A percentile compares a stretch with the other conserved stretches of the same genome.
Conservation (phyloP, 2,888 invertebrate genomes). For the Lasioglossum lativentre region DNA sequence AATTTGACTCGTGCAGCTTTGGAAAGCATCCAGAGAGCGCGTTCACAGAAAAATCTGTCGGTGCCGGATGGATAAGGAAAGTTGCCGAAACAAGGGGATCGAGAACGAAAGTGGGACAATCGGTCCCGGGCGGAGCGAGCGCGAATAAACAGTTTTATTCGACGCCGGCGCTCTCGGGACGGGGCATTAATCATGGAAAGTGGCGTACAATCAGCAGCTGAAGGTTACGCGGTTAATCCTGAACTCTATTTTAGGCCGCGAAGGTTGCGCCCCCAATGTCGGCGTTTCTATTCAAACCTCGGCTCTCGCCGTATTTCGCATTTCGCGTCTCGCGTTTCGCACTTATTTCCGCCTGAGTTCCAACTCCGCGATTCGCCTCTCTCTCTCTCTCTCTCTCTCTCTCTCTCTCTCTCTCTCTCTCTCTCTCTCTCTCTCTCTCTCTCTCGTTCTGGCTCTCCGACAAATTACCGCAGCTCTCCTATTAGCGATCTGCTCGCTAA, state of each 20-base stretch:
- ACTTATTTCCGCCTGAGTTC: slow-evolving; percentile 24
- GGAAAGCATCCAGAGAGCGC: background rate
- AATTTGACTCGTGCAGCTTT: background rate
- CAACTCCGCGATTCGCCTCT: background rate
- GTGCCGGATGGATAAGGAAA: background rate
- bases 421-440: too few relatives aligned
- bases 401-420: background rate
- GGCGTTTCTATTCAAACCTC: background rate
- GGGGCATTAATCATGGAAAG: slow-evolving; percentile 48
- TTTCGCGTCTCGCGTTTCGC: background rate
- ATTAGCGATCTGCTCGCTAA: background rate
- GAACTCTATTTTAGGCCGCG: slow-evolving; percentile 28
- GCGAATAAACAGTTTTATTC: slow-evolving; percentile 25
- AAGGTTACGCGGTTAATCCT: slow-evolving; percentile 49
- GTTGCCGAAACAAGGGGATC: background rate
- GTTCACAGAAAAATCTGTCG: background rate
- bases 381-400: background rate
- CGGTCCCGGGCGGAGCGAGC: background rate
- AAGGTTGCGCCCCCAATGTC: slow-evolving; percentile 25
- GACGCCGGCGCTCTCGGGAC: background rate
- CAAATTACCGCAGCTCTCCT: background rate
- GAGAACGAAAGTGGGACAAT: slow-evolving; percentile 22
- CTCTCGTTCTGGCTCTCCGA: background rate
- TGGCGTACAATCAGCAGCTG: slow-evolving; percentile 31
- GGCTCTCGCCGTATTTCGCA: background rate